Evolutionary conservation across 2,113 vertebrate genomes (phyloP), one percentile per base, ranked within the genome.

Genomic region (Bufo bufo): DNA sequence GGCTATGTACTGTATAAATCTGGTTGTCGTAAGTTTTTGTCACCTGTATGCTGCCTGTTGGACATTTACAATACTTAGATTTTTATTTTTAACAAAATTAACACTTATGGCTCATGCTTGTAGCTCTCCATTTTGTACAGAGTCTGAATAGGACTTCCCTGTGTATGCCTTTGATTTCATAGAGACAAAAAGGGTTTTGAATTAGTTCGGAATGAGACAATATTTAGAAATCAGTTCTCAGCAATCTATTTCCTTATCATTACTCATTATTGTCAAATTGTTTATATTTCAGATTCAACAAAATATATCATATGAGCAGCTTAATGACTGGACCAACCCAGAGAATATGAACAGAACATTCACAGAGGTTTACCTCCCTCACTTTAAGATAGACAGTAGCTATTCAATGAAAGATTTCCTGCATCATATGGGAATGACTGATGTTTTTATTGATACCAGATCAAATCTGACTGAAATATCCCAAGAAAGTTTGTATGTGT

Each of bases 401-500:
- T 71, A 72, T 43, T 72, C 82, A 54, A 71, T 84, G 65, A 84
- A 72, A 72, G 13, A 17, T 19, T 11, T 58, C 10, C 43, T 84
- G 9, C 54, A 12, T 63, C 59, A 13, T 11, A 54, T 84, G 82
- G 82, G 82, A 43, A 84, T 84, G 82, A 47, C 66, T 72, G 49
- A 84, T 71, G 50, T 84, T 72, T 84, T 84, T 6, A 84, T 17
- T 56, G n/a, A 72, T 8, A 82, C 59, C 45, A 84, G 72, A 45
- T 50, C 82, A 16, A 84, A 72, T 14, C 19, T 84, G 4, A 56
- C 82, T n/a, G 82, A 49, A 72, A 84, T 72, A 43, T 17, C 50
- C 23, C 19, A 43, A 45, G 82, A 56, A 10, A 52, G 10, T 56
- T 58, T 84, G 45, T 43, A 56, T 58, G 4, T 72, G n/a, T 56